These are phyloP conservation scores for Lycocerus yunnanus DNA, from an alignment of 2,888 invertebrate genomes.

Conservation along the genomic window DNA sequence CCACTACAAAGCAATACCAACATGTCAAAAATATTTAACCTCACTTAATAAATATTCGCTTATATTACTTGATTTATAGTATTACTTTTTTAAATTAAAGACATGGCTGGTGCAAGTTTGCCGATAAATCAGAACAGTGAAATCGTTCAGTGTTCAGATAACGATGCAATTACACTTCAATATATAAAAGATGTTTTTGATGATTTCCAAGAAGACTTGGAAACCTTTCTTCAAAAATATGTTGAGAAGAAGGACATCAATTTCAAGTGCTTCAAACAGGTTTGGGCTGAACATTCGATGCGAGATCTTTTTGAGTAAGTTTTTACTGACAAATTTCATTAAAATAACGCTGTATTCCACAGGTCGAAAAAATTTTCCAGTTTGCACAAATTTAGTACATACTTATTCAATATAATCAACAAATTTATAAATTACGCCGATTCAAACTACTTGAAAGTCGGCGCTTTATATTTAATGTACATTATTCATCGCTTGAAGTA, in stretches of 20 bases:
- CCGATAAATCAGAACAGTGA: background rate
- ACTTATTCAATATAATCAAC: background rate
- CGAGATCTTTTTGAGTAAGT: background rate
- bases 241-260: background rate
- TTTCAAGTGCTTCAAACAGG: background rate
- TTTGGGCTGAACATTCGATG: background rate
- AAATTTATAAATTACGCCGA: background rate
- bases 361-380: background rate
- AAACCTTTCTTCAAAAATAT: background rate
- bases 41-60: too few species aligned
- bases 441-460: background rate
- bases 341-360: background rate
- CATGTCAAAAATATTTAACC: too few species aligned
- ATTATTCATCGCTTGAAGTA: background rate
- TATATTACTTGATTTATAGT: too few species aligned
- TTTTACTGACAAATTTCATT: background rate
- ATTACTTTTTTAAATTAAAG: too few species aligned
- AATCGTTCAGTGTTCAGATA: background rate
- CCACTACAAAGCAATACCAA: too few species aligned
- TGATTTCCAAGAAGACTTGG: background rate
- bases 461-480: background rate
- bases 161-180: background rate
- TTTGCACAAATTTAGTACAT: background rate
- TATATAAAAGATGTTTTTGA: background rate
- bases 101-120: background rate